Evolutionary conservation across 2,113 vertebrate species (phyloP).

Genomic region (Sclerurus mexicanus): DNA sequence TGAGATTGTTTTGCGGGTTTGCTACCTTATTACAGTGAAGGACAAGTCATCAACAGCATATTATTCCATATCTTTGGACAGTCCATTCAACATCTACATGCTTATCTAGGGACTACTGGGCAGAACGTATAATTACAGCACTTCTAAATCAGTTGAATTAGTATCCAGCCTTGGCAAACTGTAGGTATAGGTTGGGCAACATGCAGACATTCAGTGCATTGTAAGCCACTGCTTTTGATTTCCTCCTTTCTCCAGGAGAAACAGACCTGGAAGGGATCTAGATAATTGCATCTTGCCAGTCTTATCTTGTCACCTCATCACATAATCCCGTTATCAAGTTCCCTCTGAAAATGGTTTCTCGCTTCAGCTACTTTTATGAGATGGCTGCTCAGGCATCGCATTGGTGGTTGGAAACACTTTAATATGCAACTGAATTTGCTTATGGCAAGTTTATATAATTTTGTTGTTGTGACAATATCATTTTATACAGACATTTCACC

Average conservation of each 20-base stretch:
- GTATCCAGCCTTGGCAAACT: neutral
- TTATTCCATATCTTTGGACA: neutral
- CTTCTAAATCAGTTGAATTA: neutral
- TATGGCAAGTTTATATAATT: constrained; percentile 18
- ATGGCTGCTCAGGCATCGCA: constrained; percentile 6
- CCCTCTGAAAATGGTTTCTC: constrained; percentile 39
- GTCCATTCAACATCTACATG: neutral
- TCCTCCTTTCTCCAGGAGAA: neutral
- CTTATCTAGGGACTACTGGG: neutral
- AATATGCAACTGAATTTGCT: constrained; percentile 20
- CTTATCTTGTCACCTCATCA: constrained; percentile 53
- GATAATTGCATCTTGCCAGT: constrained; percentile 32
- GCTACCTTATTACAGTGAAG: neutral
- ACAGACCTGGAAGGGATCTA: neutral
- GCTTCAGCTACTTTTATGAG: constrained; percentile 50
- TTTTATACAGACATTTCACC: constrained; percentile 12
- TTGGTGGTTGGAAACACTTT: neutral
- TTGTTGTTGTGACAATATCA: neutral
- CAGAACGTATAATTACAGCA: neutral
- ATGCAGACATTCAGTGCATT: neutral
- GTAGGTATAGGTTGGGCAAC: neutral
- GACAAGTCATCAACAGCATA: neutral
- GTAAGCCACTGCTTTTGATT: neutral
- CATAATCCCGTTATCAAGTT: constrained; percentile 55
- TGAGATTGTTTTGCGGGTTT: neutral